These are phyloP conservation scores for Perca schrenkii DNA, from an alignment of 2,113 vertebrate species.

Conservation along the genomic window DNA sequence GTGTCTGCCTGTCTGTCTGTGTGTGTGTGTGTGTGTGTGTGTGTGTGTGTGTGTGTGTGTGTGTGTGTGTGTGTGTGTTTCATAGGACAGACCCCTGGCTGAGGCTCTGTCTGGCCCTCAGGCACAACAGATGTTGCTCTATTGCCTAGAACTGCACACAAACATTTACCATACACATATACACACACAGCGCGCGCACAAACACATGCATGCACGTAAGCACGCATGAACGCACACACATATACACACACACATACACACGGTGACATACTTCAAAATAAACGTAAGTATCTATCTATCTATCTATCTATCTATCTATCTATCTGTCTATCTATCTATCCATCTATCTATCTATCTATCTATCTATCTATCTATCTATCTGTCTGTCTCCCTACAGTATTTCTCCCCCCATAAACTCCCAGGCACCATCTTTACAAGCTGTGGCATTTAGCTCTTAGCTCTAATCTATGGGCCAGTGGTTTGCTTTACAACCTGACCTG, in stretches of 20 bases:
- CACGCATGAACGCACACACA: constrained; percentile 4
- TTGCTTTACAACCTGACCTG: constrained; percentile 18
- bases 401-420: background rate
- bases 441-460: background rate
- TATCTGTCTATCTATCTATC: background rate
- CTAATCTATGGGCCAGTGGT: background rate
- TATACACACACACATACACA: constrained; percentile 6
- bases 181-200: no score
- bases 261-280: background rate
- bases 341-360: background rate
- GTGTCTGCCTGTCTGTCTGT: no score
- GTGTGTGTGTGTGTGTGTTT: constrained; percentile 16
- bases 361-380: background rate
- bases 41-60: constrained; percentile 11
- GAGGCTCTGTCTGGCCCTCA: constrained; percentile 41
- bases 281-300: background rate
- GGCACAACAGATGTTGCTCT: constrained; percentile 70
- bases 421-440: background rate
- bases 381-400: background rate
- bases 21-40: constrained; percentile 17
- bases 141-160: constrained; percentile 24
- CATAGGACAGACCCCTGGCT: constrained; percentile 45
- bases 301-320: no score
- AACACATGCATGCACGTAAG: background rate
- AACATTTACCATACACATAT: background rate